Evolutionary conservation across 2,797 vertebrate genomes (phyloP), one percentile per base, ranked within the genome.

Genomic region (Chelonia mydas): DNA sequence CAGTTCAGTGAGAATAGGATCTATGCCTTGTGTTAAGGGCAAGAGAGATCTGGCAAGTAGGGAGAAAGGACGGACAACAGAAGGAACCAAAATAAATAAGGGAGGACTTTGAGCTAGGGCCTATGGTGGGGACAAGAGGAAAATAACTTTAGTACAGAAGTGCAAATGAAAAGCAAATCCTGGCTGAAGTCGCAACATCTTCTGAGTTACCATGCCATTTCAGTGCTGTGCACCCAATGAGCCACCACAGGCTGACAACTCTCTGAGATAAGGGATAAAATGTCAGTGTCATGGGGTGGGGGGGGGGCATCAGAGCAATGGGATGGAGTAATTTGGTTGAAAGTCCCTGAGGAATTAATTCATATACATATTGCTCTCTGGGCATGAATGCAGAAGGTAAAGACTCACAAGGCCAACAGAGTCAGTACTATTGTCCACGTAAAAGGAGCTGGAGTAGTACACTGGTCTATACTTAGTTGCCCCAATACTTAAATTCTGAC

Each of bases 361-460:
- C 50, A 53, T 92, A 23, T 23, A 23, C 54, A 90, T 76, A 86
- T 61, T 76, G 83, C 90, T 93, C 77, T 95, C 74, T 79, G 31
- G 6, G 47, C 85, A 92, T 45, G 76, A 72, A 90, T 51, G 50
- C 33, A 76, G 90, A 92, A 59, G 57, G 93, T 33, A 61, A 93
- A 94, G 92, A 54, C 83, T 94, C 92, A 95, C 88, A 79, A 95
- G 55, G 90, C 92, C 59, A 92, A 16, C 27, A 90, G 17, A 68
- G 65, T 21, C 33, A 37, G 65, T 37, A 37, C 65, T n/a, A n/a
- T 9, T 65, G 61, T 65, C 61, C 17, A 37, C 21, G 65, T 68
- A 37, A 9, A 2, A 16, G 65, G 65, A 68, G 16, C n/a, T 68
- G 65, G 65, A 37, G n/a, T 7, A 68, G 16, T 37, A 9, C 17